Evolutionary conservation across 2,888 invertebrate genomes (phyloP).

Genomic region (Xestia sexstrigata): DNA sequence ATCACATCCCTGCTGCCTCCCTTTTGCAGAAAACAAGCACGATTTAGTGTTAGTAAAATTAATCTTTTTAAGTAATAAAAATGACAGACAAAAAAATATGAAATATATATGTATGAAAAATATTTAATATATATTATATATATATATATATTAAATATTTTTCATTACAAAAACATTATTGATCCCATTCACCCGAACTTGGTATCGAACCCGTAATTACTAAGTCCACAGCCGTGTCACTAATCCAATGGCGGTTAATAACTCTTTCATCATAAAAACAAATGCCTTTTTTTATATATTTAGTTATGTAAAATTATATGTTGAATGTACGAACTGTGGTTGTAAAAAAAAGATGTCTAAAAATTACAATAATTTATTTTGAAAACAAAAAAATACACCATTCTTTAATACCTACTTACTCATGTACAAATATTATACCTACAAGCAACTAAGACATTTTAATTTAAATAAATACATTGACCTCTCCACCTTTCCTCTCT

Average conservation of each 20-base stretch:
- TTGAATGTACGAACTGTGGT: background rate
- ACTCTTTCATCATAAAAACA: background rate
- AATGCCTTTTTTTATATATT: constrained; percentile 2
- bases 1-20: background rate
- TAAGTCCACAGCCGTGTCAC: constrained; percentile 13
- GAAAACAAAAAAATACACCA: background rate
- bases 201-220: constrained; percentile 1
- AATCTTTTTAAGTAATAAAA: background rate
- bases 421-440: constrained; percentile 3
- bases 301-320: background rate
- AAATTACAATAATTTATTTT: background rate
- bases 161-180: background rate
- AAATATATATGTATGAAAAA: too few species aligned
- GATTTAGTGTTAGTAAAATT: background rate
- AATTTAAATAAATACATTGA: constrained; percentile 19
- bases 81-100: too few species aligned
- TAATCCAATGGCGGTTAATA: constrained; percentile 1
- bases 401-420: background rate
- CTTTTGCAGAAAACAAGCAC: background rate
- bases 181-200: constrained; percentile 12
- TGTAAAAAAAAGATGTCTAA: background rate
- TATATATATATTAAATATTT: too few species aligned
- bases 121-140: too few species aligned
- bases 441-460: background rate
- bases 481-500: constrained; percentile 6